Base-by-base conservation (phyloP, 2,888 invertebrate genomes). In the Lucinisca nassula region DNA sequence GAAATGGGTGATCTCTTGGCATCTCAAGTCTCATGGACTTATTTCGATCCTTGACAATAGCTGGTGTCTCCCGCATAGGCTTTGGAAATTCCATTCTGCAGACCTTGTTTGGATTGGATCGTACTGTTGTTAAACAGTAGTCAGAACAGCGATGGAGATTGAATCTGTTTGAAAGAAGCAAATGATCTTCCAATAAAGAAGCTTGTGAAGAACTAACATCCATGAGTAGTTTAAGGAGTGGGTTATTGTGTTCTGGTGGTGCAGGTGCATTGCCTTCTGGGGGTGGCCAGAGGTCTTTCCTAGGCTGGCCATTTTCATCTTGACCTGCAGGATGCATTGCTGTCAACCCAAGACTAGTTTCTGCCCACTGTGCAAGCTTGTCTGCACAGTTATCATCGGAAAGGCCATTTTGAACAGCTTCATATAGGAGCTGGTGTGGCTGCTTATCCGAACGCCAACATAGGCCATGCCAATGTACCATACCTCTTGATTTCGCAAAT, bases 391-490 rank as follows among this genome's bases (percentile, higher is more conserved):
- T 76, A 45, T 79, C 78, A 40, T 85, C 82, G 21, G 78, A 78
- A 1, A 88, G 35, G 27, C 83, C 84, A n/a, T 27, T 49, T 30
- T 83, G 21, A 14, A 85, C 3, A n/a, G 80, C 79, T 35, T 85
- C 51, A 77, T 79, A 30, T 27, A 90, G 8, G 0, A 90, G 73
- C n/a, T 80, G 79, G 40, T 87, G 88, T 4, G 90, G 89, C 70
- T 90, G 75, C 70, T 67, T 78, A 55, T 90, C 87, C 27, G 45
- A 12, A 21, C 85, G 76, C 91, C 90, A 91, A 74, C 84, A 92
- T 1, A 93, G 61, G 55, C 93, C 91, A 89, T 92, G 91, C 91
- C 87, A 91, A 61, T 92, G 91, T 21, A 91, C 61, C 91, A 92
- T 90, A 3, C 89, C 90, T 38, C 91, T 72, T 10, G 92, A 91